These are phyloP conservation scores for Rhea pennata DNA, from an alignment of 2,113 vertebrate species.

Conservation along the genomic window DNA sequence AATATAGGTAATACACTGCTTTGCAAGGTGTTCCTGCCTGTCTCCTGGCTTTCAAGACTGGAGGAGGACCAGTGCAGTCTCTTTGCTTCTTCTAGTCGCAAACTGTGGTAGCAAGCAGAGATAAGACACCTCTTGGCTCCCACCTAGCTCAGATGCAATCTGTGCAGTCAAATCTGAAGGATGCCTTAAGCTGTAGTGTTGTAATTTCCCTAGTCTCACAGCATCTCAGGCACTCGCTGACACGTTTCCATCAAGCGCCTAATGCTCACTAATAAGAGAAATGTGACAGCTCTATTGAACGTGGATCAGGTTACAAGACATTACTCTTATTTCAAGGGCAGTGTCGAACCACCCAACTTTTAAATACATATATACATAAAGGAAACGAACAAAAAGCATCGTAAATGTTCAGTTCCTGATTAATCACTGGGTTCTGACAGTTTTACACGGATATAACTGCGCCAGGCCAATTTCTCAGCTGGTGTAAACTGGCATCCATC, in stretches of 20 bases:
- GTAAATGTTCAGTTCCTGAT: conserved; percentile 50
- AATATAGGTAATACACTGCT: fast-evolving
- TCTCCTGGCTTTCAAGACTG: background rate
- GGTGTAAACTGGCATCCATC: conserved; percentile 66
- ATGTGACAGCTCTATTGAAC: background rate
- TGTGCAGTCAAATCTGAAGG: background rate
- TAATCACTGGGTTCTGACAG: conserved; percentile 60
- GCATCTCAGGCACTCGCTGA: background rate
- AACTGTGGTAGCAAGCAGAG: fast-evolving
- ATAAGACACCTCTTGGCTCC: background rate
- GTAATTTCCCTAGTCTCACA: fast-evolving
- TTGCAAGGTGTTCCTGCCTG: fast-evolving
- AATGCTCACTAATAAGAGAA: background rate
- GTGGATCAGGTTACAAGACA: background rate
- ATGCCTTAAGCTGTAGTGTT: background rate
- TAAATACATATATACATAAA: conserved; percentile 40
- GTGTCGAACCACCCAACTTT: conserved; percentile 54
- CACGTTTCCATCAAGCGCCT: background rate
- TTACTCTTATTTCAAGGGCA: conserved; percentile 51
- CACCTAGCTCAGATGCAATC: fast-evolving
- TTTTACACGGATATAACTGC: conserved; percentile 61
- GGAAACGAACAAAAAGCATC: conserved; percentile 39
- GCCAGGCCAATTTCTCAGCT: conserved; percentile 59
- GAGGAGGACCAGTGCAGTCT: background rate
- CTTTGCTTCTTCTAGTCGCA: background rate